Percentiles rank a stretch among this genome's conserved stretches.
phyloP scores from a whole-genome alignment of 2,797 vertebrate species.

The Lagocephalus sceleratus region DNA sequence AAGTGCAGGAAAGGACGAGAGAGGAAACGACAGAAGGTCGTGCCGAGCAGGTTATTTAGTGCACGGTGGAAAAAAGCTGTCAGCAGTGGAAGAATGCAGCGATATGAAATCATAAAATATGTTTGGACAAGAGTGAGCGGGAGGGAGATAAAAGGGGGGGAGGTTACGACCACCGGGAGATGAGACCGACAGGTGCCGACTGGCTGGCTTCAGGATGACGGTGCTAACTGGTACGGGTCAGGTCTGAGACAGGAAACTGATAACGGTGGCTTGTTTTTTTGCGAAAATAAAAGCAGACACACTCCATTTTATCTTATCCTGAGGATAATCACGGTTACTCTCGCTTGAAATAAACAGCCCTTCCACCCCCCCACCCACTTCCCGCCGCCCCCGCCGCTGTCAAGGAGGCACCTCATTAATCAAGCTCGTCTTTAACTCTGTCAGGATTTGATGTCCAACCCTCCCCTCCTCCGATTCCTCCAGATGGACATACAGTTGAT shows the following conservation, averaged over 20 bases:
- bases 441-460: slow-evolving; percentile 23
- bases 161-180: no score
- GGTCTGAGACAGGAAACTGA: slow-evolving; percentile 25
- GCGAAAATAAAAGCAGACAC: slow-evolving; percentile 2
- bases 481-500: slow-evolving; percentile 50
- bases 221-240: slow-evolving; percentile 14
- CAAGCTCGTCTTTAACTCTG: slow-evolving; percentile 22
- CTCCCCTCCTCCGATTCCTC: not conserved
- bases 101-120: no score
- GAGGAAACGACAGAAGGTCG: slow-evolving; percentile 14
- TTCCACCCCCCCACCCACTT: no score
- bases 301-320: no score
- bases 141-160: not conserved
- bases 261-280: slow-evolving; percentile 6
- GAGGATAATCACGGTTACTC: no score
- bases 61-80: slow-evolving; percentile 2
- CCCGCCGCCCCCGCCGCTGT: no score
- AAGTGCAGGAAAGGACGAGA: slow-evolving; percentile 3
- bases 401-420: slow-evolving; percentile 1
- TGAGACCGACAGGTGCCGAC: slow-evolving; percentile 7
- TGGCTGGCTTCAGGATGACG: slow-evolving; percentile 18
- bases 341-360: not conserved
- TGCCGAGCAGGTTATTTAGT: slow-evolving; percentile 5
- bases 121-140: no score
- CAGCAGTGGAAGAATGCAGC: not conserved